Conservation (phyloP, 2,888 invertebrate genomes). For the Watsonalla binaria region DNA sequence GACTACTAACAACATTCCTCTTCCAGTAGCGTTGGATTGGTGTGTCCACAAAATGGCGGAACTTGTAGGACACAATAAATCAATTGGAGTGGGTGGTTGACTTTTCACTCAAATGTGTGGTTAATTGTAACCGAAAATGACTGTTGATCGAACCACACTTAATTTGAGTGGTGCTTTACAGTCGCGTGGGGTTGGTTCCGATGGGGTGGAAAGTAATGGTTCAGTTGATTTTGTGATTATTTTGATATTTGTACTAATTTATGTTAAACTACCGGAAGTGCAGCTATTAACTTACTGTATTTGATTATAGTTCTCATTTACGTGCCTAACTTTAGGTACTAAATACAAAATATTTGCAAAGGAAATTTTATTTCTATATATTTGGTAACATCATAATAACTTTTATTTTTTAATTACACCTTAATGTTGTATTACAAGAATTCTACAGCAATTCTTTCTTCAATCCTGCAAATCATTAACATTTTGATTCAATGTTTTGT, state of each 20-base stretch:
- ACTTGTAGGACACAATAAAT: slow-evolving; percentile 75
- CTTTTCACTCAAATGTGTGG: slow-evolving; percentile 79
- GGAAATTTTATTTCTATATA: not conserved
- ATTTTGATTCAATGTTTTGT: no score
- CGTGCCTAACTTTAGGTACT: slow-evolving; percentile 62
- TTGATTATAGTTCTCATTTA: slow-evolving; percentile 65
- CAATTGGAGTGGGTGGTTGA: slow-evolving; percentile 79
- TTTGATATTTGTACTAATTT: slow-evolving; percentile 60
- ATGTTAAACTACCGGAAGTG: slow-evolving; percentile 43
- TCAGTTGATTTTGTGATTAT: slow-evolving; percentile 64
- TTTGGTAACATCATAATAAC: no score
- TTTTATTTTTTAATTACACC: no score
- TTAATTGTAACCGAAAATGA: slow-evolving; percentile 80
- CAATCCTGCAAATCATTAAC: no score
- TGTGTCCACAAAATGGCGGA: slow-evolving; percentile 72
- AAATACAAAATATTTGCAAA: not conserved
- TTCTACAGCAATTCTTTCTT: no score
- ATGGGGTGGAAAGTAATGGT: slow-evolving; percentile 62
- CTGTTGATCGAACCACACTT: slow-evolving; percentile 79
- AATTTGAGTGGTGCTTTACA: slow-evolving; percentile 75
- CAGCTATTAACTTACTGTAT: slow-evolving; percentile 41
- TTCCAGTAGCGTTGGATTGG: slow-evolving; percentile 47
- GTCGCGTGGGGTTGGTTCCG: slow-evolving; percentile 49
- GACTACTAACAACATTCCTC: slow-evolving; percentile 6
- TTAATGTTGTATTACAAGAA: no score